Conservation (phyloP, 2,113 vertebrate genomes). For the Varanus komodoensis region DNA sequence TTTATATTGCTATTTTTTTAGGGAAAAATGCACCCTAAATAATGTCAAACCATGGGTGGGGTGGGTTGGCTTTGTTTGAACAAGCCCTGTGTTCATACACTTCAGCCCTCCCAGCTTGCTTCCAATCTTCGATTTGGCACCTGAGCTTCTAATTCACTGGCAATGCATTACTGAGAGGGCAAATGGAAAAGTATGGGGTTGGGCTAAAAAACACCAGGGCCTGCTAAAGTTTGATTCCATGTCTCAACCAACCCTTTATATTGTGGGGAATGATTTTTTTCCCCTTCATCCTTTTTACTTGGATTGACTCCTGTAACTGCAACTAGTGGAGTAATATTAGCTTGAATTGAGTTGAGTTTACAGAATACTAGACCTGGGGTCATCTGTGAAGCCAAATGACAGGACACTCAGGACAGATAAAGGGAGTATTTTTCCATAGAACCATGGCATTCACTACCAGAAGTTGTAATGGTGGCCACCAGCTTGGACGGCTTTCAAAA, state of each 20-base stretch:
- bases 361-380: no score
- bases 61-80: background rate
- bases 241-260: background rate
- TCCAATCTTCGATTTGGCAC: background rate
- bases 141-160: background rate
- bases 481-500: no score
- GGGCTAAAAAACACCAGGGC: background rate
- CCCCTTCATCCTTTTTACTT: background rate
- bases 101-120: background rate
- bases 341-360: background rate
- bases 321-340: background rate
- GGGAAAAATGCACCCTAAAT: no score
- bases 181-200: background rate
- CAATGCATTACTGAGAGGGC: background rate
- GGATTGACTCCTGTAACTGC: background rate
- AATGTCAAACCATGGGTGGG: background rate
- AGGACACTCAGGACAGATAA: no score
- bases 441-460: no score
- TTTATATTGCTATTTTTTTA: background rate
- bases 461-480: no score
- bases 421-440: no score
- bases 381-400: no score
- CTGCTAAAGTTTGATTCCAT: background rate
- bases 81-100: background rate
- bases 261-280: background rate